Evolutionary conservation across 2,888 invertebrate species (phyloP).

Genomic region (Eilema caniola): DNA sequence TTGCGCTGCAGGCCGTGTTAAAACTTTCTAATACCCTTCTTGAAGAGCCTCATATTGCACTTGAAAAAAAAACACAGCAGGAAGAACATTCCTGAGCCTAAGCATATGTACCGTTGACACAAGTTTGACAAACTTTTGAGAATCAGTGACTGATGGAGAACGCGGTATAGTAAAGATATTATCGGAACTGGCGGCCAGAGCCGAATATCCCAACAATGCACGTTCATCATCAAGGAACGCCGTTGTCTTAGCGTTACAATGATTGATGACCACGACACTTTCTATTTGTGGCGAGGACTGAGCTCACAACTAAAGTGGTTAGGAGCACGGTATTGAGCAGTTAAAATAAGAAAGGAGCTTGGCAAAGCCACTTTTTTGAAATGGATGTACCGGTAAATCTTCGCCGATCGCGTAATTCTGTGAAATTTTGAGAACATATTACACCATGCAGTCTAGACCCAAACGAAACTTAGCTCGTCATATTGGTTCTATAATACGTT

Average conservation of each 20-base stretch:
- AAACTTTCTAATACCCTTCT: too few species aligned
- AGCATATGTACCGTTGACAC: too few species aligned
- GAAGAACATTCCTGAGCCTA: too few species aligned
- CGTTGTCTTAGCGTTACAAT: constrained; percentile 27
- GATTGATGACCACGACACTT: constrained; percentile 47
- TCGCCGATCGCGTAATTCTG: too few species aligned
- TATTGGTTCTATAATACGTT: too few species aligned
- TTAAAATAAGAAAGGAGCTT: not conserved
- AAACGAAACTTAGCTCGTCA: too few species aligned
- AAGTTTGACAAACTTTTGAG: not conserved
- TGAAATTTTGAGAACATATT: too few species aligned
- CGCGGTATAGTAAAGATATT: not conserved
- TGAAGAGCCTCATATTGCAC: too few species aligned
- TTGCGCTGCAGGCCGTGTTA: too few species aligned
- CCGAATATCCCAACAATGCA: constrained; percentile 16
- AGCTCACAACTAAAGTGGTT: constrained; percentile 35
- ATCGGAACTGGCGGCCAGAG: constrained; percentile 1
- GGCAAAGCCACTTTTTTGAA: not conserved
- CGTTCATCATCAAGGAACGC: constrained; percentile 6
- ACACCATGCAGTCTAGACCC: too few species aligned
- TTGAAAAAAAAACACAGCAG: too few species aligned
- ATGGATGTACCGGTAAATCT: not conserved
- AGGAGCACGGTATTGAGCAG: constrained; percentile 8
- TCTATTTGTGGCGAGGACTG: constrained; percentile 44
- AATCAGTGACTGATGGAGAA: too few species aligned